Percentiles rank a stretch among this genome's conserved stretches.
These are phyloP conservation scores for Silurus asotus DNA, from an alignment of 2,113 vertebrate genomes.

Conservation along the genomic window DNA sequence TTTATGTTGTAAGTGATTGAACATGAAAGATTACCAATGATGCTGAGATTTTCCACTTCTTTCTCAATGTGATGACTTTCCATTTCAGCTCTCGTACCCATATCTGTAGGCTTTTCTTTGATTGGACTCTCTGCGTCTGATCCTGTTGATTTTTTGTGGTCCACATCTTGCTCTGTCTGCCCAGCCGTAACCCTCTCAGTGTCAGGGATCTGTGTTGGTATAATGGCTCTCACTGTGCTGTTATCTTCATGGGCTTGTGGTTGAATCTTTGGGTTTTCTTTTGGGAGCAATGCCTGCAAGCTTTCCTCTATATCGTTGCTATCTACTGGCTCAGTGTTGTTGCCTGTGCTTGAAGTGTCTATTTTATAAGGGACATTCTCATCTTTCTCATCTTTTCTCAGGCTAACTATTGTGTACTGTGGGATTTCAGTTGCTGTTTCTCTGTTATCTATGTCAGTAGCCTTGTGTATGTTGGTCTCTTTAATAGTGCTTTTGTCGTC, in stretches of 20 bases:
- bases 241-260: slow-evolving; percentile 1
- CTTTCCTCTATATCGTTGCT: slow-evolving; percentile 51
- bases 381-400: slow-evolving; percentile 48
- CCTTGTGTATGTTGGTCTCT: slow-evolving; percentile 11
- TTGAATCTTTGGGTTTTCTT: slow-evolving; percentile 9
- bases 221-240: slow-evolving; percentile 14
- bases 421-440: slow-evolving; percentile 19
- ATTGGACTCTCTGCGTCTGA: neutral
- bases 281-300: neutral
- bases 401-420: slow-evolving; percentile 40
- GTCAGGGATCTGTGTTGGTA: slow-evolving; percentile 12
- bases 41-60: slow-evolving; percentile 68
- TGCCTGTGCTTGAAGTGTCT: slow-evolving; percentile 51
- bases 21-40: slow-evolving; percentile 57
- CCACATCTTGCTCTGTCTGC: neutral
- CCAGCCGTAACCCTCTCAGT: slow-evolving; percentile 22
- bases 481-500: slow-evolving; percentile 29
- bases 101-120: neutral
- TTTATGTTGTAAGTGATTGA: neutral
- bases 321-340: slow-evolving; percentile 54
- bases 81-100: neutral
- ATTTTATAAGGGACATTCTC: slow-evolving; percentile 41
- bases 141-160: slow-evolving; percentile 32
- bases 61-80: slow-evolving; percentile 51
- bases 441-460: slow-evolving; percentile 14